Evolutionary conservation across 2,797 vertebrate genomes (phyloP), one percentile per base, ranked within the genome.

Genomic region (Acipenser oxyrinchus): DNA sequence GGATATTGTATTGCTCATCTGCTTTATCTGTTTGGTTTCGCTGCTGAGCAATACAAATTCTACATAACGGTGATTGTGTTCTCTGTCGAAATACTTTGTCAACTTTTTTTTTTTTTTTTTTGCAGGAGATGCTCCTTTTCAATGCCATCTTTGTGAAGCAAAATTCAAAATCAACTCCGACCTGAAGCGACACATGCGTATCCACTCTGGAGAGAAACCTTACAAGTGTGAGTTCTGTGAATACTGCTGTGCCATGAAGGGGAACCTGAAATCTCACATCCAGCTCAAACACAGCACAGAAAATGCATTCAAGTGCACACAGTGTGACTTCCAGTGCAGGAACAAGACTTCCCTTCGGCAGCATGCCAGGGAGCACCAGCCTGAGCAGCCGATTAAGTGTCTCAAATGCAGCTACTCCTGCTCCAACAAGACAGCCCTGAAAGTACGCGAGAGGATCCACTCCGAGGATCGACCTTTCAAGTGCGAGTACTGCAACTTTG

Each of bases 151-250:
- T 77, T 99, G 97, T 64, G 91, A 93, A 2, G 95, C 97, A 68
- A 99, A 99, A 82, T 99, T 99, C 85, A 99, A 99, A 86, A 99
- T 99, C 84, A 99, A 97, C 87, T 99, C 96, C 0, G 97, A 99
- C 86, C 87, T 99, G 82, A 99, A 99, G 84, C 83, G 97, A 62
- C 97, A 99, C 86, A 77, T 93, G 78, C 92, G 93, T 6, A 93
- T 97, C 68, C 97, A 99, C 88, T 98, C 96, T 0, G 96, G 96
- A 5, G 97, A 99, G 77, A 99, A 99, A 71, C 97, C 96, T 0
- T 99, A 94, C 87, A 93, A 96, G 55, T 99, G 97, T 59, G 93
- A 96, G 69, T 95, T 93, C 64, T 99, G 96, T 3, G 91, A 95
- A 0, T 96, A 99, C 73, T 91, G 94, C 76, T 99, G 97, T 50